phyloP scores from a whole-genome alignment of 2,797 vertebrate genomes.

The Pagetopsis macropterus region DNA sequence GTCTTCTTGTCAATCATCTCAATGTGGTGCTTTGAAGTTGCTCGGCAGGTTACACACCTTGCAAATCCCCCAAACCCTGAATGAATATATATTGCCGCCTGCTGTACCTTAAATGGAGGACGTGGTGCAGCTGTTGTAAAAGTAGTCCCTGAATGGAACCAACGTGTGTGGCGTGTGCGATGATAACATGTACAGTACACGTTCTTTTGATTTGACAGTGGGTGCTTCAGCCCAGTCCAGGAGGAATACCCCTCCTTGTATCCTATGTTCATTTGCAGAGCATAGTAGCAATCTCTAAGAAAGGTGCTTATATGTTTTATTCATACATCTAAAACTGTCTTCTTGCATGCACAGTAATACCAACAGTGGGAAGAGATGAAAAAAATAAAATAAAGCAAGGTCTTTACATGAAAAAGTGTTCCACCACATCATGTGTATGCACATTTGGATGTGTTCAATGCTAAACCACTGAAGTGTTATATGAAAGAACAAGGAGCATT shows the following conservation, averaged over 20 bases:
- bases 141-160: background rate
- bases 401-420: conserved; percentile 55
- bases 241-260: conserved; percentile 47
- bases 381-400: conserved; percentile 5
- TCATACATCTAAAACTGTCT: conserved; percentile 77
- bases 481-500: conserved; percentile 43
- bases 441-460: conserved; percentile 31
- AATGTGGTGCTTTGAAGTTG: conserved; percentile 51
- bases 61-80: conserved; percentile 48
- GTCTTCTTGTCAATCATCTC: conserved; percentile 65
- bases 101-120: background rate
- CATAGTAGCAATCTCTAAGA: conserved; percentile 59
- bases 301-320: conserved; percentile 81
- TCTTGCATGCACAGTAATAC: conserved; percentile 58
- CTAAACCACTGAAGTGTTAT: conserved; percentile 44
- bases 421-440: conserved; percentile 18
- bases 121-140: conserved; percentile 10
- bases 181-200: conserved; percentile 28
- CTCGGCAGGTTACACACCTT: conserved; percentile 42
- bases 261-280: conserved; percentile 62
- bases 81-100: conserved; percentile 10
- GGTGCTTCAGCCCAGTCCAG: conserved; percentile 41
- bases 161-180: background rate
- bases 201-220: conserved; percentile 51
- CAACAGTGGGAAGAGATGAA: conserved; percentile 5